Conservation (phyloP, 2,113 vertebrate species). For the Burhinus bistriatus region DNA sequence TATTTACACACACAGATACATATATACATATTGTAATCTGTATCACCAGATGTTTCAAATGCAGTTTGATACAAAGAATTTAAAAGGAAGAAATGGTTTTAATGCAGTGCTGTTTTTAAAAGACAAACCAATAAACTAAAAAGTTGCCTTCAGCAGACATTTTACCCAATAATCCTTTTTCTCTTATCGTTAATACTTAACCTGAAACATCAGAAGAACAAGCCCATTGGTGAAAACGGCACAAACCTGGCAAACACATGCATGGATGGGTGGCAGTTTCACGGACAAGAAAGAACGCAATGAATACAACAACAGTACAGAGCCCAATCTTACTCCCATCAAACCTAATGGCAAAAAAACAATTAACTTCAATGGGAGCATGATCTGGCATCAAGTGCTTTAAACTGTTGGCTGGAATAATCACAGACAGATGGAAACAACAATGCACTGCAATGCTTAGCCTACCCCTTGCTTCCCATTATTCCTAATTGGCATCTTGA, state of each 20-base stretch:
- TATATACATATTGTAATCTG: neutral
- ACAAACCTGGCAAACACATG: slow-evolving; percentile 79
- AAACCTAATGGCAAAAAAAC: slow-evolving; percentile 41
- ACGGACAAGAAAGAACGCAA: slow-evolving; percentile 64
- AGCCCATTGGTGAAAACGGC: slow-evolving; percentile 64
- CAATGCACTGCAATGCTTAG: slow-evolving; percentile 75
- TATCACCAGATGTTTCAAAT: neutral
- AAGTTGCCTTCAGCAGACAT: slow-evolving; percentile 48
- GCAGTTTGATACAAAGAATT: neutral
- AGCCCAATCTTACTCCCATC: slow-evolving; percentile 53
- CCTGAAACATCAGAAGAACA: slow-evolving; percentile 70
- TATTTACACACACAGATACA: neutral
- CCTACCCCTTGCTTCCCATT: slow-evolving; percentile 87
- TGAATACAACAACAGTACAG: slow-evolving; percentile 63
- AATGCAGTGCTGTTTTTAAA: neutral
- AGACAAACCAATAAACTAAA: neutral
- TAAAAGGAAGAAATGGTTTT: neutral
- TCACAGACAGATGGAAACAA: slow-evolving; percentile 77
- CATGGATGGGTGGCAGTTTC: slow-evolving; percentile 70
- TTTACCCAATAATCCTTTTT: slow-evolving; percentile 73
- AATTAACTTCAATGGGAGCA: slow-evolving; percentile 65
- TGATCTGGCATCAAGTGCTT: slow-evolving; percentile 45
- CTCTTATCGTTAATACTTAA: slow-evolving; percentile 43
- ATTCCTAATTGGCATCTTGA: slow-evolving; percentile 85
- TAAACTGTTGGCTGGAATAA: slow-evolving; percentile 74